Evolutionary conservation across 2,888 invertebrate genomes (phyloP).

Genomic region (Mycalesis mineus): DNA sequence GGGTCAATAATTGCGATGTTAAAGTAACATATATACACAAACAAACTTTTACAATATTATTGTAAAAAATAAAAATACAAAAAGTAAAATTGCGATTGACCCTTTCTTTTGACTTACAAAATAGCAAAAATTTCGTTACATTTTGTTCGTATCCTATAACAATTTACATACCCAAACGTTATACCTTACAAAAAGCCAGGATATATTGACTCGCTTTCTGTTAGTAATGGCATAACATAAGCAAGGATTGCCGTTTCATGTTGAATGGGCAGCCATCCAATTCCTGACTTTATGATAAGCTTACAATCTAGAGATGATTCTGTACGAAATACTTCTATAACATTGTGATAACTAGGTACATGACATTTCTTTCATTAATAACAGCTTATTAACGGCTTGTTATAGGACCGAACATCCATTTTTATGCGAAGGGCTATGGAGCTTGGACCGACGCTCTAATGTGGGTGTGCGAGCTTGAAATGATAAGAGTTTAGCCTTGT

Average conservation of each 20-base stretch:
- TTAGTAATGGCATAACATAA: constrained; percentile 18
- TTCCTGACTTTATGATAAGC: constrained; percentile 35
- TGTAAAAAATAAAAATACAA: no score
- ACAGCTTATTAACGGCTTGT: no score
- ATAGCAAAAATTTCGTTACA: neutral
- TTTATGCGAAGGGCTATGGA: no score
- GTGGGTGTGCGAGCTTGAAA: no score
- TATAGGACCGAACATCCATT: no score
- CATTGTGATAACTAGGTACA: neutral
- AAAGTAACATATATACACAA: no score
- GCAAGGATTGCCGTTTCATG: constrained; percentile 32
- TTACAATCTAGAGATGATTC: neutral
- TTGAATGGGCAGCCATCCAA: constrained; percentile 45
- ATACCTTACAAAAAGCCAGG: neutral
- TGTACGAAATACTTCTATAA: neutral
- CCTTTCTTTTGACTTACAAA: neutral
- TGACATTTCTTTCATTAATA: no score
- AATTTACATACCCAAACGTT: neutral
- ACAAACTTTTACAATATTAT: no score
- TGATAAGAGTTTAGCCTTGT: no score
- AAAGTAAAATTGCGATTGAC: neutral
- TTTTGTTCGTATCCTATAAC: neutral
- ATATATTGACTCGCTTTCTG: neutral
- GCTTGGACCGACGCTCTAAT: no score
- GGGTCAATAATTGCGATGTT: no score